Conservation (phyloP, 2,888 invertebrate species). For the Coelogynopora nodosa region DNA sequence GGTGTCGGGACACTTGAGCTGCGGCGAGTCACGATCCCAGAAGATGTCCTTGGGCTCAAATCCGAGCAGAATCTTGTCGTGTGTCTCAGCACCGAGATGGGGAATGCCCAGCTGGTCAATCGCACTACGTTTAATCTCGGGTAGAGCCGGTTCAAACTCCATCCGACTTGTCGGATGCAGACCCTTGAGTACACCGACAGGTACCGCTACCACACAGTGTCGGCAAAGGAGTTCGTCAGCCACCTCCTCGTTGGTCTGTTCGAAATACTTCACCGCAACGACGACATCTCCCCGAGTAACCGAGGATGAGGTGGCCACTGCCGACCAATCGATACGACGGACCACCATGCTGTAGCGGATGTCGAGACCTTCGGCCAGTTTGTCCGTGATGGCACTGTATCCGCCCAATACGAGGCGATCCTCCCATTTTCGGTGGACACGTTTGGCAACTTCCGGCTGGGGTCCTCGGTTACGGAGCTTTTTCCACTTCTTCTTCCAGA, state of each 20-base stretch:
- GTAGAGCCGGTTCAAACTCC: conserved; percentile 43
- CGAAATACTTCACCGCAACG: not conserved
- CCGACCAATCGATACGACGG: not conserved
- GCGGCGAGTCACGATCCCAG: conserved; percentile 43
- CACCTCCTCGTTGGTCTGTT: not conserved
- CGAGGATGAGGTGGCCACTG: not conserved
- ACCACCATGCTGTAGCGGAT: not conserved
- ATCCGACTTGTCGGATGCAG: conserved; percentile 37
- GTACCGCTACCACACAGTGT: conserved; percentile 42
- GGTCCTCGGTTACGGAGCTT: conserved; percentile 1
- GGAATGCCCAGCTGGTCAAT: conserved; percentile 43
- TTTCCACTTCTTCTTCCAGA: not conserved
- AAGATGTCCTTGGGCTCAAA: conserved; percentile 34
- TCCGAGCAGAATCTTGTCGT: conserved; percentile 41
- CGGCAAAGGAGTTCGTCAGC: not conserved
- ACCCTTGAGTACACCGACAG: conserved; percentile 47
- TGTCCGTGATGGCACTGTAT: conserved; percentile 40
- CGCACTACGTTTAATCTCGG: conserved; percentile 32
- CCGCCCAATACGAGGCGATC: conserved; percentile 42
- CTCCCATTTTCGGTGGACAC: conserved; percentile 37
- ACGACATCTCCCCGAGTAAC: not conserved
- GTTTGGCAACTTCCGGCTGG: conserved; percentile 63
- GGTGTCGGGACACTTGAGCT: conserved; percentile 45
- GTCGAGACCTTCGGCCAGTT: conserved; percentile 37
- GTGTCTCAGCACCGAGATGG: conserved; percentile 42